Base-by-base conservation (phyloP, 1,140 invertebrate species). In the Drosophila ficusphila region DNA sequence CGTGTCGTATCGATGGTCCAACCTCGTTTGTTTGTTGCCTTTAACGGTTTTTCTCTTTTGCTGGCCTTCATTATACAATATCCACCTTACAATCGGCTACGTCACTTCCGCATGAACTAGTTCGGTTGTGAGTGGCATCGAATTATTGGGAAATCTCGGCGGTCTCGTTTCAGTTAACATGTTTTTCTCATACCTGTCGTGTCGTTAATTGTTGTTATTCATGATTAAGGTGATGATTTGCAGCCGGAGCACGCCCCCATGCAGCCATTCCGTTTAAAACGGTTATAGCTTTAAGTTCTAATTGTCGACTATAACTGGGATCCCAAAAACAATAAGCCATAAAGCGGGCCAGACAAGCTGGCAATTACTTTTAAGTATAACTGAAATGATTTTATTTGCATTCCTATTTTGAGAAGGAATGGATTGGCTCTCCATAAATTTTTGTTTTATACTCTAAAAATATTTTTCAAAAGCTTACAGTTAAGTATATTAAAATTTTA, bases 61-160 rank as follows among this genome's bases (percentile, higher is more conserved):
- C 9, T 39, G 79, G 58, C 71, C 61, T 48, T 75, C 46, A 79
- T 79, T 79, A 74, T 54, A 79, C 56, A 68, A 70, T 70, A 67
- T 67, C 34, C 62, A 65, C 48, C 47, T 42, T 23, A 60, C 57
- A 54, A 47, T 56, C 48, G 21, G 62, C 71, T 42, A 48, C 57
- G 48, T 82, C 79, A 79, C 78, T 86, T 85, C 81, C 81, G 81
- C 51, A 69, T 67, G 60, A 79, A 76, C 76, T 70, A 72, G 81
- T 83, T 85, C 27, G 29, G 34, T 12, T 31, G 47, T 7, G 25
- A 72, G 12, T 62, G 62, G 54, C 36, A 12, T 48, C 29, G 31
- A 72, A 46, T 16, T 72, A 72, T 78, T 69, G 60, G 54, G 68
- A 67, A 78, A 78, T 31, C 33, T 44, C 52, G 27, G 3, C 18